Percentiles rank a stretch among this genome's conserved stretches.
phyloP scores from a whole-genome alignment of 2,888 invertebrate species.

The Catocala nupta region DNA sequence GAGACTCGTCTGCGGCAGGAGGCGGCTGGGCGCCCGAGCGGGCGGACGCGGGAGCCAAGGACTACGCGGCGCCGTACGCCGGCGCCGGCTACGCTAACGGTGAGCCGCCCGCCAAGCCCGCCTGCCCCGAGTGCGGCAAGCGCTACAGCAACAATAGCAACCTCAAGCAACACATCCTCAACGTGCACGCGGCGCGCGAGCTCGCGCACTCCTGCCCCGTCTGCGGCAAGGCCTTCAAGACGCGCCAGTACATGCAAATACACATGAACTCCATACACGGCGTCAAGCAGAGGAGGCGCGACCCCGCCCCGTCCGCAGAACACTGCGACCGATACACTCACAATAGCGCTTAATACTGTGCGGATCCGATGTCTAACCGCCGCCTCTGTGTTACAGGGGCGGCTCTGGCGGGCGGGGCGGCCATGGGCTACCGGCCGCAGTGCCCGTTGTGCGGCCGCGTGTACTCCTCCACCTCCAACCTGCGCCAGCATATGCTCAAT shows the following conservation, averaged over 20 bases:
- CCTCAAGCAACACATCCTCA: conserved; percentile 90
- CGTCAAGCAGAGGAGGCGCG: conserved; percentile 87
- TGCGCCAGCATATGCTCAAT: conserved; percentile 92
- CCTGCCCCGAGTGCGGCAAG: conserved; percentile 90
- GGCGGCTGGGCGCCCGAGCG: conserved; percentile 73
- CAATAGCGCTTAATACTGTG: conserved; percentile 76
- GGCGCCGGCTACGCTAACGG: conserved; percentile 66
- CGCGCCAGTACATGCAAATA: conserved; percentile 91
- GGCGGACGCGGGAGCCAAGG: conserved; percentile 59
- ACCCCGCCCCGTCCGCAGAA: conserved; percentile 74
- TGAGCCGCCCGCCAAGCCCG: conserved; percentile 83
- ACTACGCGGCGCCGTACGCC: conserved; percentile 36
- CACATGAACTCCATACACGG: conserved; percentile 90
- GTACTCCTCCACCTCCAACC: conserved; percentile 91
- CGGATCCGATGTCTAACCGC: conserved; percentile 80
- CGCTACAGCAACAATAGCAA: conserved; percentile 90
- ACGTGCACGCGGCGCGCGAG: conserved; percentile 89
- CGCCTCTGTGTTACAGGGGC: conserved; percentile 90
- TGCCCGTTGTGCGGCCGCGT: conserved; percentile 91
- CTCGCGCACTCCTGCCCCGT: conserved; percentile 89
- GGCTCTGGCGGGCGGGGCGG: conserved; percentile 87
- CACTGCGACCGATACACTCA: conserved; percentile 74
- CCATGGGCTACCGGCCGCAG: conserved; percentile 88
- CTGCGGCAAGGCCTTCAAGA: conserved; percentile 90
- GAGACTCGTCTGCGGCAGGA: conserved; percentile 84